A percentile compares a stretch with the other conserved stretches of the same genome.
Conservation (phyloP, 2,113 vertebrate species). For the Etheostoma cragini region DNA sequence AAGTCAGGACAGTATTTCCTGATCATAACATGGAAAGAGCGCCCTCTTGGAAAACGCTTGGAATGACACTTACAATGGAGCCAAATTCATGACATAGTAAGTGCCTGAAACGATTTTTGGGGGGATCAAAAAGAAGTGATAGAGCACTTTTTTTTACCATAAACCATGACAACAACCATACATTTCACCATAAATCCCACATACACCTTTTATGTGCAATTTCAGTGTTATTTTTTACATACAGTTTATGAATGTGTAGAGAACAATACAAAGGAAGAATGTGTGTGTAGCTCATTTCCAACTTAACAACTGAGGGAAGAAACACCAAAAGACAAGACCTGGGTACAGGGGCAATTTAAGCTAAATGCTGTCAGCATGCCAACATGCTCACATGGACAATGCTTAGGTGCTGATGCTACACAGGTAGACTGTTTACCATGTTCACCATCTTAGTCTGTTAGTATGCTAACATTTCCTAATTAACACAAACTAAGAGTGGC, state of each 20-base stretch:
- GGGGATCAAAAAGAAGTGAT: neutral
- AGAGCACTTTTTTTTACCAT: constrained; percentile 4
- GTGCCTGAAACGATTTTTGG: neutral
- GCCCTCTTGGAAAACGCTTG: constrained; percentile 38
- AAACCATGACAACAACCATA: neutral
- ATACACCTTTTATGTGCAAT: neutral
- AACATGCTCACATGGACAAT: neutral
- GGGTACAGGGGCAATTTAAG: no score
- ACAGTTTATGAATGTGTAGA: neutral
- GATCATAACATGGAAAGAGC: constrained; percentile 24
- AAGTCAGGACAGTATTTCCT: neutral
- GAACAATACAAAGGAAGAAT: neutral
- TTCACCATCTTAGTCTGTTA: neutral
- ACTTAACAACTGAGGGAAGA: neutral
- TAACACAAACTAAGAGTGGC: neutral
- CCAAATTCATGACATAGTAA: neutral
- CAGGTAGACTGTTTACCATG: neutral
- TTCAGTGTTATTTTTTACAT: neutral
- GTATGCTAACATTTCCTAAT: neutral
- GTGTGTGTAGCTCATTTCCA: neutral
- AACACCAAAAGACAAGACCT: neutral
- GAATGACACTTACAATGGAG: constrained; percentile 23
- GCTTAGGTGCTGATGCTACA: neutral
- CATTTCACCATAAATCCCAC: neutral
- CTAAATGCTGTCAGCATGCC: neutral